Conservation (phyloP, 1,140 invertebrate genomes). For the Trachelipus rathkii region DNA sequence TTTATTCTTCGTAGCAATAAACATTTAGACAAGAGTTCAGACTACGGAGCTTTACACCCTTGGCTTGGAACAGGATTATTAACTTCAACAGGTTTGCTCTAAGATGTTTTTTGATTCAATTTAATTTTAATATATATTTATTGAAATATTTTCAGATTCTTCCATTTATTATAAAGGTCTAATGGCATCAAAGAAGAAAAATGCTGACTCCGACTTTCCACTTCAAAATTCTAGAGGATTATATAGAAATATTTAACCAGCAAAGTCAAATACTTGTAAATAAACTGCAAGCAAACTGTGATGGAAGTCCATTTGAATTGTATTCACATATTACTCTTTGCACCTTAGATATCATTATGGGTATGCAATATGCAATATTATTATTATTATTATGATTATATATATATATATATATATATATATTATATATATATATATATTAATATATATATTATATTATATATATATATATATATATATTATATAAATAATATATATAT, state of each 20-base stretch:
- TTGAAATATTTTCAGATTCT: too few relatives aligned
- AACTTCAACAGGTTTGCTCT: slow-evolving; percentile 61
- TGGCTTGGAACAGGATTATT: slow-evolving; percentile 83
- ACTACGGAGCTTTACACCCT: slow-evolving; percentile 68
- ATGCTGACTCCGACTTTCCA: slow-evolving; percentile 88
- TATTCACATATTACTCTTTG: slow-evolving; percentile 70
- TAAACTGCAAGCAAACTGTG: slow-evolving; percentile 60
- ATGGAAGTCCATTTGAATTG: slow-evolving; percentile 65
- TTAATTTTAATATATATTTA: too few relatives aligned
- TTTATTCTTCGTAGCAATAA: slow-evolving; percentile 63
- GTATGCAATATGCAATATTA: slow-evolving; percentile 11
- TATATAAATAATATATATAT: too few relatives aligned
- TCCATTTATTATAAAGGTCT: slow-evolving; percentile 48
- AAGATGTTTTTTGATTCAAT: too few relatives aligned
- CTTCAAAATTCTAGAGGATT: slow-evolving; percentile 80
- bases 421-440: too few relatives aligned
- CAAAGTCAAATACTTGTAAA: slow-evolving; percentile 64
- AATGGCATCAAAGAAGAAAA: slow-evolving; percentile 77
- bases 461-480: too few relatives aligned
- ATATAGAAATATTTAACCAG: slow-evolving; percentile 74
- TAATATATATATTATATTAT: too few relatives aligned
- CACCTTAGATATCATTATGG: slow-evolving; percentile 83
- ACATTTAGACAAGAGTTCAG: slow-evolving; percentile 73
- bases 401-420: too few relatives aligned
- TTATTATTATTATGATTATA: too few relatives aligned